These are phyloP conservation scores for Eumacrocentrus americanus DNA, from an alignment of 2,888 invertebrate species.

Conservation along the genomic window DNA sequence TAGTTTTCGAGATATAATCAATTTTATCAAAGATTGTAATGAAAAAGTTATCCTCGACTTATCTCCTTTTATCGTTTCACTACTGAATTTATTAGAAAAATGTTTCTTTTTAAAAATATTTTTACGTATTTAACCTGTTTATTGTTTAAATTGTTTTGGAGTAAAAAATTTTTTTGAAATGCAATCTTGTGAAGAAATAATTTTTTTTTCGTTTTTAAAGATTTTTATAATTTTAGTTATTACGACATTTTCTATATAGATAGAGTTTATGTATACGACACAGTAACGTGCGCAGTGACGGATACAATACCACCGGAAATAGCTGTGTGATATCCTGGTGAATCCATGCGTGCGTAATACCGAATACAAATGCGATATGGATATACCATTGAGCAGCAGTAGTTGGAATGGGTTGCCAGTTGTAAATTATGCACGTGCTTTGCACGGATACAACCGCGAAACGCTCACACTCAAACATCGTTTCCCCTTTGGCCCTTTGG, in stretches of 20 bases:
- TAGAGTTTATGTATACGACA: too few species aligned
- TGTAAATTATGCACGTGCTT: slow-evolving; percentile 50
- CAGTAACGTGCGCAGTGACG: slow-evolving; percentile 42
- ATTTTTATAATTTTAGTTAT: too few species aligned
- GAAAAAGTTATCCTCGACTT: too few species aligned
- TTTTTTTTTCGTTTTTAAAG: background rate
- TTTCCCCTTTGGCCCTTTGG: slow-evolving; percentile 20
- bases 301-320: slow-evolving; percentile 57
- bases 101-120: background rate
- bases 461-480: slow-evolving; percentile 30
- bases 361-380: slow-evolving; percentile 53
- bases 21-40: background rate
- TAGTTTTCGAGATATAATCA: background rate
- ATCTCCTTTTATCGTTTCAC: too few species aligned
- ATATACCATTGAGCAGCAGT: slow-evolving; percentile 33
- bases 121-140: background rate
- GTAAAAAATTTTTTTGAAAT: background rate
- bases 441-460: slow-evolving; percentile 31
- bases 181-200: background rate
- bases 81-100: background rate
- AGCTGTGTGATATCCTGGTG: slow-evolving; percentile 52
- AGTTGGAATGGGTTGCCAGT: slow-evolving; percentile 12
- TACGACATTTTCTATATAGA: background rate
- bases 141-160: background rate
- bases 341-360: slow-evolving; percentile 50